Conservation (phyloP, 2,113 vertebrate genomes). For the Phodopus roborovskii region DNA sequence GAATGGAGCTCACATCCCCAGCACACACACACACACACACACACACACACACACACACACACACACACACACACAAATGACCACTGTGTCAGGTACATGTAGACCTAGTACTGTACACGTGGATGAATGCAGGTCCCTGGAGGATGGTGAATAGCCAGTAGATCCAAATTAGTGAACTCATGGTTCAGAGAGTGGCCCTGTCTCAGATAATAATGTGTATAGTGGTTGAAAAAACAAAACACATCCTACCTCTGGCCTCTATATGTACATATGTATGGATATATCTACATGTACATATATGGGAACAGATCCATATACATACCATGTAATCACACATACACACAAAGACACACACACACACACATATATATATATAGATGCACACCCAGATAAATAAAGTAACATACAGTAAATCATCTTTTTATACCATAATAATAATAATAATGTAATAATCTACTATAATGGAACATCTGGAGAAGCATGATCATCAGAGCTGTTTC, state of each 20-base stretch:
- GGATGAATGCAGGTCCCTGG: not conserved
- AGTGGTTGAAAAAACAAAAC: not conserved
- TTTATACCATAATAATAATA: not conserved
- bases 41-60: too few species aligned
- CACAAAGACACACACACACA: not conserved
- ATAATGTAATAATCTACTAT: not conserved
- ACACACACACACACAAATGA: too few species aligned
- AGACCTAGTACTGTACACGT: too few species aligned
- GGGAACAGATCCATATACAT: not conserved
- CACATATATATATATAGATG: not conserved
- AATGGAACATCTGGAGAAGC: slow-evolving; percentile 5
- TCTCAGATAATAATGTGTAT: not conserved
- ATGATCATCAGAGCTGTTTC: not conserved
- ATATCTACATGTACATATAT: not conserved
- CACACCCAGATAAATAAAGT: not conserved
- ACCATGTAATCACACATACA: not conserved
- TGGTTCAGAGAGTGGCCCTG: not conserved
- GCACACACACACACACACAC: too few species aligned
- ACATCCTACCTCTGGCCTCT: not conserved
- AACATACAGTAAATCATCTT: not conserved
- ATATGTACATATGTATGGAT: too few species aligned
- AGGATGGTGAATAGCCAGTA: not conserved
- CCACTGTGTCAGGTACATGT: not conserved
- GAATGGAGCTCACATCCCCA: not conserved
- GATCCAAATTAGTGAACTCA: not conserved